Conservation (phyloP, 2,113 vertebrate species). For the Lagenorhynchus albirostris region DNA sequence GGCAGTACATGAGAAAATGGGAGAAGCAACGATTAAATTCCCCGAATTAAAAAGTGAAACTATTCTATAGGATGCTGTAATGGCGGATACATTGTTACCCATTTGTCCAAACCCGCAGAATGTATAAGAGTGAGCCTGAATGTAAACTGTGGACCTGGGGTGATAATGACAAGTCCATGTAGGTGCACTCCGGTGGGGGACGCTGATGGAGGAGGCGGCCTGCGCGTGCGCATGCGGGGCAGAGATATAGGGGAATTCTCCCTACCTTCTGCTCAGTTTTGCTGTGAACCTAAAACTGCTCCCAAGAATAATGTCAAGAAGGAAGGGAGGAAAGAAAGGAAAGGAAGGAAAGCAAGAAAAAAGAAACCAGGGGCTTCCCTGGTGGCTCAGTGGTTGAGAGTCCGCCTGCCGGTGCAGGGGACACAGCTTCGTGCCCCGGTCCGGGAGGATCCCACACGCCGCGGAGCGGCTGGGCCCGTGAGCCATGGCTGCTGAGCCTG, state of each 20-base stretch:
- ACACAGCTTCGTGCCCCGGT: too few relatives aligned
- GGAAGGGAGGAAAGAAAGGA: background rate
- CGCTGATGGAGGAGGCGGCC: accelerated
- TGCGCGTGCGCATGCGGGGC: accelerated
- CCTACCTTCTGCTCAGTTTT: background rate
- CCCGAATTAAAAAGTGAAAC: background rate
- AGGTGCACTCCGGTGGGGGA: background rate
- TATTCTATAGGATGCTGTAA: background rate
- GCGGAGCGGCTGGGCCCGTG: too few relatives aligned
- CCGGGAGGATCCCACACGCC: too few relatives aligned
- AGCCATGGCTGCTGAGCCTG: too few relatives aligned
- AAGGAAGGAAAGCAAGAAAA: background rate
- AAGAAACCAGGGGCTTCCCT: too few relatives aligned
- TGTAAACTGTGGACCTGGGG: background rate
- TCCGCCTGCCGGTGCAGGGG: too few relatives aligned
- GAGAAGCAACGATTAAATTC: background rate
- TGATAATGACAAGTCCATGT: background rate
- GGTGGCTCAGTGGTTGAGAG: too few relatives aligned
- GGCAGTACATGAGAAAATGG: background rate
- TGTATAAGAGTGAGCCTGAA: background rate
- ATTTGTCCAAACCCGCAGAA: background rate
- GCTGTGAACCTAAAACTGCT: background rate
- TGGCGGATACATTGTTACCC: background rate
- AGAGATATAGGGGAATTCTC: background rate
- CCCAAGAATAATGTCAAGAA: background rate